Percentiles rank a stretch among this genome's conserved stretches.
Conservation (phyloP, 2,113 vertebrate genomes). For the Ondatra zibethicus region DNA sequence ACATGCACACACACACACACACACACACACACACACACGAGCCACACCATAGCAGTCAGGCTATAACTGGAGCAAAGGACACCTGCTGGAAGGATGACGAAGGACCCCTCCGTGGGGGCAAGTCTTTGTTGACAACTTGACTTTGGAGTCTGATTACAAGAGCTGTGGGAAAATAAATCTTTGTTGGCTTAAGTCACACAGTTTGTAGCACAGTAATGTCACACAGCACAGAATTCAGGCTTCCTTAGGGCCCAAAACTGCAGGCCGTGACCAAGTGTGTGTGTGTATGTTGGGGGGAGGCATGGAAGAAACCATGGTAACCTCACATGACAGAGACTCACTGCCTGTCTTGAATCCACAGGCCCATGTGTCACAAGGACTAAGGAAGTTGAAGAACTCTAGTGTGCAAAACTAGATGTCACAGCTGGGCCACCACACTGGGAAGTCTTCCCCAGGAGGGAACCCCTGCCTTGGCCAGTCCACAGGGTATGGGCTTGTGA, state of each 20-base stretch:
- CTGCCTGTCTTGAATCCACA: not conserved
- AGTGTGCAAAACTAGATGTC: not conserved
- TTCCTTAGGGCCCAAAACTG: not conserved
- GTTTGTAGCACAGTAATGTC: not conserved
- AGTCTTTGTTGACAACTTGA: no score
- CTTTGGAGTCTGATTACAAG: not conserved
- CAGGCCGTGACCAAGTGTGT: not conserved
- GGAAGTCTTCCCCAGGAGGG: not conserved
- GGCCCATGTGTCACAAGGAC: not conserved
- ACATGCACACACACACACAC: not conserved
- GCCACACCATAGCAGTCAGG: not conserved
- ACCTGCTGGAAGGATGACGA: not conserved
- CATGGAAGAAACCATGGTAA: not conserved
- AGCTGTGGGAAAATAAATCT: not conserved
- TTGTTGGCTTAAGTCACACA: not conserved
- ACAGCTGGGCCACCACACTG: no score
- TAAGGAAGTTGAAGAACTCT: not conserved
- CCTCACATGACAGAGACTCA: not conserved
- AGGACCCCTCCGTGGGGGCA: not conserved
- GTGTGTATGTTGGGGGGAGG: accelerated
- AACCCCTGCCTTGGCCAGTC: not conserved
- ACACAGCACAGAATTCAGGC: not conserved
- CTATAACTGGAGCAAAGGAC: not conserved
- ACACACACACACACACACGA: not conserved
- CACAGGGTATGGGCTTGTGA: not conserved